phyloP scores from a whole-genome alignment of 2,113 vertebrate genomes.

The human region GRCh38 chr2:236052001-236052500 shows the following conservation, averaged over 20 bases:
- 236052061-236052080: accelerated
- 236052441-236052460: constrained; percentile 59
- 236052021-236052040: accelerated
- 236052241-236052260: not conserved
- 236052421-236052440: accelerated
- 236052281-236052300: not conserved
- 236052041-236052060: too few relatives aligned
- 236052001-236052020: not conserved
- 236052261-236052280: constrained; percentile 43
- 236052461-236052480: constrained; percentile 64
- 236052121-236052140: not conserved
- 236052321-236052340: accelerated
- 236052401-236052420: accelerated
- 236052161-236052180: not conserved
- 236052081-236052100: not conserved
- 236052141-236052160: not conserved
- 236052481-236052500: constrained; percentile 77
- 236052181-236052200: not conserved
- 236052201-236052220: constrained; percentile 27
- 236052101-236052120: not conserved
- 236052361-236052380: not conserved
- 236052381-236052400: accelerated
- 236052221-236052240: not conserved
- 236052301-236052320: not conserved
- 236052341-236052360: accelerated